Evolutionary conservation across 2,113 vertebrate species (phyloP).

Genomic region (Oxyruncus cristatus): DNA sequence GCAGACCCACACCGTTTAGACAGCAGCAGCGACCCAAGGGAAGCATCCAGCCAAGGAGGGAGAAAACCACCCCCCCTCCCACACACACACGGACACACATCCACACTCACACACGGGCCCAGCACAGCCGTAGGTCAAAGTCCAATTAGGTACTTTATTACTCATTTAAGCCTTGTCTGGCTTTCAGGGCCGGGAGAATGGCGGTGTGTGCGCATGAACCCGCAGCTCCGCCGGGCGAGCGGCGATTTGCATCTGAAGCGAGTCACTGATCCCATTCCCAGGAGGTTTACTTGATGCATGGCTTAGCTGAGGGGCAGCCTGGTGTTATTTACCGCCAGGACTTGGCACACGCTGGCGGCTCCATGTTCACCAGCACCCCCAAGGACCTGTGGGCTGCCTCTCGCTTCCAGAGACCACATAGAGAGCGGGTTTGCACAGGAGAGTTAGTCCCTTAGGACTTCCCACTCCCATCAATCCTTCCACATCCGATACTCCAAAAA

Average conservation of each 20-base stretch:
- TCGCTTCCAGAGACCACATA: fast-evolving
- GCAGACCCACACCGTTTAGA: not conserved
- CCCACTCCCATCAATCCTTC: not conserved
- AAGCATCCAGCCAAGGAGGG: not conserved
- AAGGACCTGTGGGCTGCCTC: fast-evolving
- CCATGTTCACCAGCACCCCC: fast-evolving
- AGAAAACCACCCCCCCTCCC: not conserved
- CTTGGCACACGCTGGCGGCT: not conserved
- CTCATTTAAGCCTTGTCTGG: not conserved
- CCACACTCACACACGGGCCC: fast-evolving
- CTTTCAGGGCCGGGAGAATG: not conserved
- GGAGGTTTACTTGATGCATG: not conserved
- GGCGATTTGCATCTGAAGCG: not conserved
- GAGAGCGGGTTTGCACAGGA: not conserved
- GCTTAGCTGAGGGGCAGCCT: not conserved
- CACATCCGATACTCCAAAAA: not conserved
- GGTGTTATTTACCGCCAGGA: not conserved
- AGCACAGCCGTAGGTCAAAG: fast-evolving
- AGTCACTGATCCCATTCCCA: conserved; percentile 18
- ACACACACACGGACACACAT: too few species aligned
- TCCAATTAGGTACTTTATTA: not conserved
- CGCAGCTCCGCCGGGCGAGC: fast-evolving
- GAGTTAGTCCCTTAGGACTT: fast-evolving
- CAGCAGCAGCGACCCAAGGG: not conserved
- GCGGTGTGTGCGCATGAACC: fast-evolving